Evolutionary conservation across 1,140 invertebrate genomes (phyloP).

Genomic region (Pararge aegeria): DNA sequence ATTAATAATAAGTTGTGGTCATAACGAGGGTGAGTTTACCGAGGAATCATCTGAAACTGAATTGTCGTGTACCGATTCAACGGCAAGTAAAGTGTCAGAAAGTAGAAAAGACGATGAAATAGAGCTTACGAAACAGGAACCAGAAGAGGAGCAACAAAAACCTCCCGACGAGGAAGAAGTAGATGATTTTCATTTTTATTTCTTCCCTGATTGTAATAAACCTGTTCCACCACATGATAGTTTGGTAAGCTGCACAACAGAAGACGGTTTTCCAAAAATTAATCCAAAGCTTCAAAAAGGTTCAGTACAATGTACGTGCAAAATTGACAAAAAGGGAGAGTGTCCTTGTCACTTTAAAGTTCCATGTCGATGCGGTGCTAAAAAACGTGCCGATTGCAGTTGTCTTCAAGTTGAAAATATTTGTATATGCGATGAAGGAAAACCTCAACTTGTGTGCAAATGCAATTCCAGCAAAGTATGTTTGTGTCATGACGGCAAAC

Average conservation of each 20-base stretch:
- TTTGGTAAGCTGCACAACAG: conserved; percentile 52
- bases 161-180: conserved; percentile 46
- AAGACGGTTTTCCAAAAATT: conserved; percentile 61
- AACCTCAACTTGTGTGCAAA: conserved; percentile 42
- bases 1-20: conserved; percentile 67
- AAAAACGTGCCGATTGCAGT: conserved; percentile 44
- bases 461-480: conserved; percentile 51
- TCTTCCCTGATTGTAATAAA: conserved; percentile 66
- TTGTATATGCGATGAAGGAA: conserved; percentile 51
- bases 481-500: conserved; percentile 47
- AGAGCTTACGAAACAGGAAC: conserved; percentile 28
- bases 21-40: conserved; percentile 48
- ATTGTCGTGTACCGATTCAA: conserved; percentile 48
- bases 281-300: conserved; percentile 40
- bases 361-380: conserved; percentile 57
- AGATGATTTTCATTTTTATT: conserved; percentile 69
- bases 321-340: conserved; percentile 46
- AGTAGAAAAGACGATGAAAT: conserved; percentile 34
- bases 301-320: conserved; percentile 44
- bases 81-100: conserved; percentile 32
- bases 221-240: conserved; percentile 37
- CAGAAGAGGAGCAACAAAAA: conserved; percentile 22
- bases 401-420: conserved; percentile 49
- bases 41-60: conserved; percentile 52
- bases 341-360: conserved; percentile 55